Evolutionary conservation across 1,140 invertebrate species (phyloP), one percentile per base, ranked within the genome.

Genomic region (Micrasema minimum): DNA sequence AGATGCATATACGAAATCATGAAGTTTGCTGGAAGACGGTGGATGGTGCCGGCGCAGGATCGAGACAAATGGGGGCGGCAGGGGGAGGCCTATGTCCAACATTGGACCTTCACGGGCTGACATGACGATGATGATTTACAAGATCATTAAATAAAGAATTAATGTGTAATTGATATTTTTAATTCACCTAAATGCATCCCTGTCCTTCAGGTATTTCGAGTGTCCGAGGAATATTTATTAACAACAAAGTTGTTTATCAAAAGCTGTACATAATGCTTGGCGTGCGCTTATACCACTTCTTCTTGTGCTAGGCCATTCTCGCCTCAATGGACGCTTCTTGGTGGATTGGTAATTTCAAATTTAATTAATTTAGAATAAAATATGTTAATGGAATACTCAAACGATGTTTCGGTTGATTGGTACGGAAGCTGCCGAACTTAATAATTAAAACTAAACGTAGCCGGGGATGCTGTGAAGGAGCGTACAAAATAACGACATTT

Each of bases 201-300:
- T 57, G 53, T 11, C n/a, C 6, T 18, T 9, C 26, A 57, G 26
- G 53, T 62, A 43, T 62, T 62, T 62, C 35, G 38, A 62, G 37
- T 62, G 57, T 26, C 57, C 57, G 57, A 62, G 23, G 18, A 45
- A 62, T 66, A 66, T 53, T 59, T 69, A 69, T 69, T 61, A 62
- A 69, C 67, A 59, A 12, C 53, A 59, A 12, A 18, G 67, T 69
- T 59, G 67, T 69, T 69, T 69, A 51, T 66, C 65, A 53, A 66
- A 66, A 20, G 43, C 46, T 12, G 26, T 51, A 62, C 57, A 62
- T 43, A 62, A 62, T 62, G 45, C 57, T 62, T 43, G 57, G 57
- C 57, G 20, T 50, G 45, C 16, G 62, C 62, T 43, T 41, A 26
- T 22, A 14, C 48, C 35, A 2, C n/a, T 7, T 22, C 10, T 18